Percentiles rank a stretch among this genome's conserved stretches.
Conservation (phyloP, 2,113 vertebrate species). For the Phylloscopus trochiloides region DNA sequence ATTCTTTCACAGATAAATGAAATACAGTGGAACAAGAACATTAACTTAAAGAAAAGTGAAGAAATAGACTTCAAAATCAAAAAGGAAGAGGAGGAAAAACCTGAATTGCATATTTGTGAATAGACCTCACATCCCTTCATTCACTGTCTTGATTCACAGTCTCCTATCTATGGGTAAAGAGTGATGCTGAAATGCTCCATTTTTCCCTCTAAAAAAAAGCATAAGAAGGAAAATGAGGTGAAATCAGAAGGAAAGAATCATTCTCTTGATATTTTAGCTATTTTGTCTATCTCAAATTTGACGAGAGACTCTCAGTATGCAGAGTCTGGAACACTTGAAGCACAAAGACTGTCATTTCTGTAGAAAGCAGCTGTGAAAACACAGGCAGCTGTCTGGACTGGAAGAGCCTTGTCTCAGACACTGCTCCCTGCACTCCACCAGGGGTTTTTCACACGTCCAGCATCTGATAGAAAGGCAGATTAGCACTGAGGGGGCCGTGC, state of each 20-base stretch:
- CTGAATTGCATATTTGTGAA: background rate
- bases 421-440: background rate
- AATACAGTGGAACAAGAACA: background rate
- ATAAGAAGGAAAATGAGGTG: background rate
- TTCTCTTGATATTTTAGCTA: background rate
- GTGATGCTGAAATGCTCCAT: background rate
- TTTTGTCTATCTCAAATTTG: background rate
- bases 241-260: background rate
- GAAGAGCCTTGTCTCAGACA: background rate
- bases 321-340: background rate
- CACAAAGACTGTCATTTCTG: background rate
- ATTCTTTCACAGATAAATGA: background rate
- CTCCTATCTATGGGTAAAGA: background rate
- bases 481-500: rapidly evolving
- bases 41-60: background rate
- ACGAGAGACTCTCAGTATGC: background rate
- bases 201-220: background rate
- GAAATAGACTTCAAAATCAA: background rate
- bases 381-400: background rate
- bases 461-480: background rate
- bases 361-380: background rate
- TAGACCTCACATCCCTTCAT: background rate
- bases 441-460: background rate
- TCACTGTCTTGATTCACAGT: background rate
- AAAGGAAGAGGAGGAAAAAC: background rate